Evolutionary conservation across 2,113 vertebrate species (phyloP).

Genomic region (Grammomys dolichurus): DNA sequence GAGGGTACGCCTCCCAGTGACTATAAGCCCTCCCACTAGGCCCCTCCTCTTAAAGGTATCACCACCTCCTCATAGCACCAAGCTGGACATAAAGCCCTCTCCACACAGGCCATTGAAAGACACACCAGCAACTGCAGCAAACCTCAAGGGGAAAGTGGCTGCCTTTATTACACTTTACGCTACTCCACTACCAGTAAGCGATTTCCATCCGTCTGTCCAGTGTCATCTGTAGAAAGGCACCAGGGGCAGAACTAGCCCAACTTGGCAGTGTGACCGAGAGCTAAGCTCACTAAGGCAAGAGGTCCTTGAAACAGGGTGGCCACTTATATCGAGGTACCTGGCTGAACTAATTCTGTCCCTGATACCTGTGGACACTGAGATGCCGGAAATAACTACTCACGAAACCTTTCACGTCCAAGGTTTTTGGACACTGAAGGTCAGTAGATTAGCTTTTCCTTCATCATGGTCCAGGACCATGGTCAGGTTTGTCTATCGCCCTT

Average conservation of each 20-base stretch:
- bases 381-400: neutral
- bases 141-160: neutral
- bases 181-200: neutral
- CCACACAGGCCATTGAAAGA: neutral
- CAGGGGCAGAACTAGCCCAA: neutral
- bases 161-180: neutral
- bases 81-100: neutral
- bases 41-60: neutral
- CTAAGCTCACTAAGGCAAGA: conserved; percentile 37
- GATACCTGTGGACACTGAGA: neutral
- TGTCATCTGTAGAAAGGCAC: neutral
- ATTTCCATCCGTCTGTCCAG: neutral
- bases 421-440: neutral
- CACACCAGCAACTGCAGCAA: neutral
- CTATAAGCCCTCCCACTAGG: neutral
- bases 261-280: conserved; percentile 23
- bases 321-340: neutral
- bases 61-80: neutral
- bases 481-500: neutral
- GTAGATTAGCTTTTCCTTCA: neutral
- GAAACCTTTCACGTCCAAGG: neutral
- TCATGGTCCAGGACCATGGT: neutral
- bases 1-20: neutral
- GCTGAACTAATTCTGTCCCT: neutral
- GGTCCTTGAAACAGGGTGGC: neutral